Conservation (phyloP, 2,888 invertebrate species). For the Andrena marginata region DNA sequence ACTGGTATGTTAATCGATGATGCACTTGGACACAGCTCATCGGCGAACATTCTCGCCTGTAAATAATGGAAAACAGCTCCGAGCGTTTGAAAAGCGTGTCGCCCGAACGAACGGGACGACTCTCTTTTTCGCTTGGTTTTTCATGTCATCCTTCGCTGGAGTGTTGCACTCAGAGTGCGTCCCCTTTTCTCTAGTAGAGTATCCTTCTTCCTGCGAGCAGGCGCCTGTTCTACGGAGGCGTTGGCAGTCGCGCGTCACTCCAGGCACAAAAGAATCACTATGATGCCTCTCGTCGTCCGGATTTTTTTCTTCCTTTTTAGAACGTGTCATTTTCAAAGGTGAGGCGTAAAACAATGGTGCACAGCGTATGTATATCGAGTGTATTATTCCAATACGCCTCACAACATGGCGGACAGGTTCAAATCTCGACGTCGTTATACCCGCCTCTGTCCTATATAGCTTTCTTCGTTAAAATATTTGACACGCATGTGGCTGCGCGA, state of each 20-base stretch:
- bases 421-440: conserved; percentile 26
- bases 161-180: conserved; percentile 30
- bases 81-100: conserved; percentile 12
- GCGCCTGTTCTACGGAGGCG: conserved; percentile 39
- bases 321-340: conserved; percentile 46
- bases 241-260: conserved; percentile 26
- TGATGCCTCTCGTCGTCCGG: conserved; percentile 19
- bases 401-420: not conserved
- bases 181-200: conserved; percentile 42
- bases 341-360: conserved; percentile 49
- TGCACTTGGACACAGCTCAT: not conserved
- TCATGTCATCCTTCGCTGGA: conserved; percentile 38
- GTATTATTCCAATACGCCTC: conserved; percentile 48
- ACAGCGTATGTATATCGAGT: not conserved
- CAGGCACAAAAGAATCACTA: conserved; percentile 58
- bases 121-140: conserved; percentile 28
- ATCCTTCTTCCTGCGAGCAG: conserved; percentile 53
- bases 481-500: not conserved
- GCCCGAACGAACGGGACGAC: conserved; percentile 10
- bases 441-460: not conserved
- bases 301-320: conserved; percentile 8
- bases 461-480: conserved; percentile 23
- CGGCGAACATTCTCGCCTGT: conserved; percentile 3
- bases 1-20: not conserved
- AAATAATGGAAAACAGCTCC: conserved; percentile 16